Percentiles rank a stretch among this genome's conserved stretches.
Conservation (phyloP, 1,140 invertebrate species). For the Agraylea sexmaculata region DNA sequence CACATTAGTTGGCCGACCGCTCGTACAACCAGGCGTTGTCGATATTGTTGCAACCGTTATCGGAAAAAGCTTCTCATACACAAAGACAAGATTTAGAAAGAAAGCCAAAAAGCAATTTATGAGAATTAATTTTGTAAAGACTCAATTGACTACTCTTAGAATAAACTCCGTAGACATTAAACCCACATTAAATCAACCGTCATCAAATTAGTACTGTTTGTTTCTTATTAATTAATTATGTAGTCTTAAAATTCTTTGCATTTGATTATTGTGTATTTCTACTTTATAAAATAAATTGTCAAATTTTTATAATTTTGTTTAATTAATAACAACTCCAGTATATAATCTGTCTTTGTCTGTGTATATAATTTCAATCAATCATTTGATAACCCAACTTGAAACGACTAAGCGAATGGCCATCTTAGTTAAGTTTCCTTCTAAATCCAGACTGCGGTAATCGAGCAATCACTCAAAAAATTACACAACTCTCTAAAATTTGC, state of each 20-base stretch:
- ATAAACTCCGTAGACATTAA: conserved; percentile 57
- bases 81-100: conserved; percentile 63
- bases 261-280: too few relatives aligned
- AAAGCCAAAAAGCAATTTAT: conserved; percentile 65
- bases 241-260: not conserved
- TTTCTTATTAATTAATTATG: not conserved
- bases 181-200: conserved; percentile 27
- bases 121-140: conserved; percentile 59
- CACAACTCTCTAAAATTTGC: too few relatives aligned
- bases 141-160: conserved; percentile 58
- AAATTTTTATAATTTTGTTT: too few relatives aligned
- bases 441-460: too few relatives aligned
- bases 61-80: conserved; percentile 79
- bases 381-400: too few relatives aligned
- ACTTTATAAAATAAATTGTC: too few relatives aligned
- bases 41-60: conserved; percentile 75
- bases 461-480: too few relatives aligned
- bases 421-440: too few relatives aligned
- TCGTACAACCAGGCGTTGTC: conserved; percentile 64
- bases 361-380: too few relatives aligned
- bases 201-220: not conserved
- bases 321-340: too few relatives aligned
- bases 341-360: too few relatives aligned
- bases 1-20: conserved; percentile 69
- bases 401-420: too few relatives aligned